Conservation (phyloP, 2,888 invertebrate genomes). For the Orchestes rusci region DNA sequence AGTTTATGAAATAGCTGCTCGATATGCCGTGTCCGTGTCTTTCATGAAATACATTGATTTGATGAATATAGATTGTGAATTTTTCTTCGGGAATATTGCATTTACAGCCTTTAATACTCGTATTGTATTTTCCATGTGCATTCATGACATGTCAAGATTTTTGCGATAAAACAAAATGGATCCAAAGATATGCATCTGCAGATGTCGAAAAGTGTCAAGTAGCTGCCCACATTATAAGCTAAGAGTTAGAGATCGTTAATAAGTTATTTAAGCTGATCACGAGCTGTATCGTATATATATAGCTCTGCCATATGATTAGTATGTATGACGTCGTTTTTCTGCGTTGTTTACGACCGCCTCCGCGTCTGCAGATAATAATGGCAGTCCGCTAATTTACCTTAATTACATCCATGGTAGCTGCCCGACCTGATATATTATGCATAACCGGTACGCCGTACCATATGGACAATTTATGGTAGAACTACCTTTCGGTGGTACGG, state of each 20-base stretch:
- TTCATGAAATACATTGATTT: too few species aligned
- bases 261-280: constrained; percentile 16
- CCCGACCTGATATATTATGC: constrained; percentile 20
- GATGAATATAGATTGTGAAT: too few species aligned
- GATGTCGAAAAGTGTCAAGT: too few species aligned
- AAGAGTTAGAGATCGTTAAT: constrained; percentile 2
- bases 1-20: constrained; percentile 20
- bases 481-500: constrained; percentile 15
- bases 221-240: too few species aligned
- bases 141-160: too few species aligned
- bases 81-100: too few species aligned
- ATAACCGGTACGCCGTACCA: constrained; percentile 24
- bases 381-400: constrained; percentile 23
- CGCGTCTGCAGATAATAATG: constrained; percentile 24
- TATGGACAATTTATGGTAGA: constrained; percentile 22
- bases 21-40: too few species aligned
- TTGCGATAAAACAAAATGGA: too few species aligned
- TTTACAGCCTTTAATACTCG: too few species aligned
- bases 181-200: too few species aligned
- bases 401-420: constrained; percentile 24
- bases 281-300: constrained; percentile 11
- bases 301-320: constrained; percentile 16
- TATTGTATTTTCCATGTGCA: too few species aligned
- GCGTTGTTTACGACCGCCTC: constrained; percentile 23
- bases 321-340: constrained; percentile 19